Base-by-base conservation (phyloP, 35 echinoderm and acorn worm species). In the Hemicentrotus pulcherrimus region DNA sequence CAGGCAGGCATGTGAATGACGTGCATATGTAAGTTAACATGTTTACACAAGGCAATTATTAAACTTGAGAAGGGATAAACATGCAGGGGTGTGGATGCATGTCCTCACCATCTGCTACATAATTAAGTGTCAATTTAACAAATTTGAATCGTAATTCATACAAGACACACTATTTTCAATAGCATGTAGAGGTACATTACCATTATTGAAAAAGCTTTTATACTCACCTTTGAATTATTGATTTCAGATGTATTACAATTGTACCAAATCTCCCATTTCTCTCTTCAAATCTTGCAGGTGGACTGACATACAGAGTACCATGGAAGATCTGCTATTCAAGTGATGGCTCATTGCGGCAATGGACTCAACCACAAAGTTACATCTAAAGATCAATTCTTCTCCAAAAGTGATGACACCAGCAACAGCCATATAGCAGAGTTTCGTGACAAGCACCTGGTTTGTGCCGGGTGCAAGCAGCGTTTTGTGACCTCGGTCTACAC, bases 401-500 rank as follows among this genome's bases (percentile, higher is more conserved):
- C n/a, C 91, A 58, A 93, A 48, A 58, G 12, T 9, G 48, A 47
- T 5, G 30, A 7, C 0, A 93, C 50, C 91, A 93, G 5, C 91
- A 93, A 93, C n/a, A 93, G 91, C 46, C 91, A 93, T 13, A 93
- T 93, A 93, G 91, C 46, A 24, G 46, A 93, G 91, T 93, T 93
- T 12, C n/a, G 32, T 58, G 31, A 47, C 13, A 47, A 31, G 46
- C 91, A 93, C 91, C 91, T 93, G 18, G 91, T 93, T 32, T 93
- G 91, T 47, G 48, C 46, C 46, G 91, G 91, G 47, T 93, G 91
- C 48, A 93, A 47, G 91, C 9, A 58, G 91, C 46, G n/a, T 47
- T 93, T 93, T 93, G 46, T 46, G 91, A 93, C 91, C 11, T 58
- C 91, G 9, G 14, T 93, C 91, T 93, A 93, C 91, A 93, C 91